Evolutionary conservation across 2,113 vertebrate genomes (phyloP).

Genomic region (Takifugu bimaculatus): DNA sequence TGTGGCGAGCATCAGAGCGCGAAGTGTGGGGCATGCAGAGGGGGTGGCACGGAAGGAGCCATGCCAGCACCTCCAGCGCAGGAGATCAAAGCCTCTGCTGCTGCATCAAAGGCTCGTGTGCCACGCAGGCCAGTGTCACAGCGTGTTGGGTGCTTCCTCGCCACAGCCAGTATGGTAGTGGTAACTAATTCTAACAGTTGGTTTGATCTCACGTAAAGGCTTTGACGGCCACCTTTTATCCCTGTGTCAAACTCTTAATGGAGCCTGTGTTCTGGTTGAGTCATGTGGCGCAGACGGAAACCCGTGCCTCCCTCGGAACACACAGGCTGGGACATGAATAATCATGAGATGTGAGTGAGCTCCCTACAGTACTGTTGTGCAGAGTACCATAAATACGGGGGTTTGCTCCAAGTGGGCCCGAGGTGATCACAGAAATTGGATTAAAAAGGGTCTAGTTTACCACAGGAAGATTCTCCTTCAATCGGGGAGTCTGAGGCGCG

Average conservation of each 20-base stretch:
- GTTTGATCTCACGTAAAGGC: background rate
- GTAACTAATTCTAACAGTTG: background rate
- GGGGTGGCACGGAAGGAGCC: constrained; percentile 52
- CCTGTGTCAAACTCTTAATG: constrained; percentile 32
- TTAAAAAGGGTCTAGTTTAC: constrained; percentile 65
- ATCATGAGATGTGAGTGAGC: constrained; percentile 56
- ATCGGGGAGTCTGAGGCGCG: constrained; percentile 32
- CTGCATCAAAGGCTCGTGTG: constrained; percentile 3
- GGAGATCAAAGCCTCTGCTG: constrained; percentile 58
- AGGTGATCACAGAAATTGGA: constrained; percentile 57
- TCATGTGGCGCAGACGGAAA: constrained; percentile 42
- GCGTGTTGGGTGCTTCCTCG: no score
- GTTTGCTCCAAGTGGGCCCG: constrained; percentile 43
- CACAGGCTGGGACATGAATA: constrained; percentile 52
- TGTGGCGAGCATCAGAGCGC: constrained; percentile 29
- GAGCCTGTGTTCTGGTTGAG: constrained; percentile 13
- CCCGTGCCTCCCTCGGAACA: constrained; percentile 39
- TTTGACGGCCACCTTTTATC: constrained; percentile 18
- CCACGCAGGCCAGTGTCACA: background rate
- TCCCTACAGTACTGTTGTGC: constrained; percentile 45
- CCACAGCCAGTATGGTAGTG: no score
- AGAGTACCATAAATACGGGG: constrained; percentile 63
- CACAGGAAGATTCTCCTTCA: constrained; percentile 22
- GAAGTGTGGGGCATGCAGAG: constrained; percentile 47
- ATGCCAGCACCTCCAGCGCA: constrained; percentile 63